Evolutionary conservation across 2,113 vertebrate genomes (phyloP).

Genomic region (Heterochromis multidens): DNA sequence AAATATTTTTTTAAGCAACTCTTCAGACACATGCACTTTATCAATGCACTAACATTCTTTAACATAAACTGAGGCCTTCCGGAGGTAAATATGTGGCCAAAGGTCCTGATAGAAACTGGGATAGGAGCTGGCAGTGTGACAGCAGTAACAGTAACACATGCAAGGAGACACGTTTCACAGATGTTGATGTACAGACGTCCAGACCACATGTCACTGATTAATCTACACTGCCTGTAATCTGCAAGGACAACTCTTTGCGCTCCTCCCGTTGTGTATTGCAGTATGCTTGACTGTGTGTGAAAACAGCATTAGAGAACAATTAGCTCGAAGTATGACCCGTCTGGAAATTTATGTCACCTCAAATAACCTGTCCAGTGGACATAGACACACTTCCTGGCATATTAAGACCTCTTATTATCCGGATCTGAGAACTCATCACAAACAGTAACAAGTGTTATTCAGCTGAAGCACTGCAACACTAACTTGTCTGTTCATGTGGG

Average conservation of each 20-base stretch:
- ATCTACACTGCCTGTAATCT: background rate
- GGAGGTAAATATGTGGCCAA: background rate
- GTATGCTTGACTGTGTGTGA: background rate
- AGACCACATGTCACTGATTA: conserved; percentile 25
- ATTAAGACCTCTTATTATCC: too few species aligned
- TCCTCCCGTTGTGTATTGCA: background rate
- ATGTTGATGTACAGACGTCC: background rate
- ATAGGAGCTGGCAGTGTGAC: background rate
- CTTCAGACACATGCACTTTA: background rate
- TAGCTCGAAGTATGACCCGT: background rate
- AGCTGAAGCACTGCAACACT: too few species aligned
- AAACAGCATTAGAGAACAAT: conserved; percentile 4
- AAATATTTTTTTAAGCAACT: background rate
- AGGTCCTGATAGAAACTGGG: background rate
- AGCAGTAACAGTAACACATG: background rate
- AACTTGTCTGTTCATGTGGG: too few species aligned
- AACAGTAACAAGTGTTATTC: too few species aligned
- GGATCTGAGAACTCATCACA: too few species aligned
- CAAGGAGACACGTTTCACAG: background rate
- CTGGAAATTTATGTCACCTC: background rate
- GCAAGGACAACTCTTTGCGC: background rate
- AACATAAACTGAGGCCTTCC: background rate
- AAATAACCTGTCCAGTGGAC: background rate
- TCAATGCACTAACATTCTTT: background rate
- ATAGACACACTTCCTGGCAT: background rate